Base-by-base conservation (phyloP, 2,113 vertebrate species). In the Loxodonta africana region DNA sequence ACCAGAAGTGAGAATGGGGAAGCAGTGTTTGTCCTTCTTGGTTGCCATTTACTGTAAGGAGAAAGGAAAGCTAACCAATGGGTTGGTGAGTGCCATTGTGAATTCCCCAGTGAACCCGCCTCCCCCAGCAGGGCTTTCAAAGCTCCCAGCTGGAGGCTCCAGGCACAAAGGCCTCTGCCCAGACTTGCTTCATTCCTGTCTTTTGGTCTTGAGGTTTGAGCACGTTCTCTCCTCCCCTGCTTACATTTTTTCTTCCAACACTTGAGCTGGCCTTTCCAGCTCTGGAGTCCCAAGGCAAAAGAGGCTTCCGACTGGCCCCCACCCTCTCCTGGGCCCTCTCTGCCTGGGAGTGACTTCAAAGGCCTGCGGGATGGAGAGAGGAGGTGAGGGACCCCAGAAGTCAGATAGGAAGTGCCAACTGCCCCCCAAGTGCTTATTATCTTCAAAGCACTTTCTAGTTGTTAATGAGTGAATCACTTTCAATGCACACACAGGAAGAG, bases 381-480 rank as follows among this genome's bases (percentile, higher is more conserved):
- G 41, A 78, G 76, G 2, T 1, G 2, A 71, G 46, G 25, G 53
- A 83, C 48, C 93, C 86, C 53, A 83, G n/a, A 73, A 67, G 86
- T 76, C 82, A 46, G 28, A 14, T 2, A 41, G 15, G 37, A 94
- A 83, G 23, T 41, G 4, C 91, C 87, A 28, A 1, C 62, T 57
- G 60, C 8, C 23, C 67, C 81, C 62, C 82, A 81, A 20, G 57
- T 41, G 41, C 69, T 91, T 76, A 95, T 87, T 84, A 88, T 90
- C 92, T 76, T 92, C 65, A 57, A 96, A 96, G 73, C 10, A 28
- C 71, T 92, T 92, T 95, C 69, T 65, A 15, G 83, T 48, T 95
- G 26, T 51, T 84, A 76, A 23, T 44, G 88, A 82, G 57, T 94
- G 67, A 96, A 60, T 97, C 90, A 41, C 25, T 86, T 28, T 84